A percentile compares a stretch with the other conserved stretches of the same genome.
phyloP scores from a whole-genome alignment of 2,888 invertebrate genomes.

The Drosophila helvetica region DNA sequence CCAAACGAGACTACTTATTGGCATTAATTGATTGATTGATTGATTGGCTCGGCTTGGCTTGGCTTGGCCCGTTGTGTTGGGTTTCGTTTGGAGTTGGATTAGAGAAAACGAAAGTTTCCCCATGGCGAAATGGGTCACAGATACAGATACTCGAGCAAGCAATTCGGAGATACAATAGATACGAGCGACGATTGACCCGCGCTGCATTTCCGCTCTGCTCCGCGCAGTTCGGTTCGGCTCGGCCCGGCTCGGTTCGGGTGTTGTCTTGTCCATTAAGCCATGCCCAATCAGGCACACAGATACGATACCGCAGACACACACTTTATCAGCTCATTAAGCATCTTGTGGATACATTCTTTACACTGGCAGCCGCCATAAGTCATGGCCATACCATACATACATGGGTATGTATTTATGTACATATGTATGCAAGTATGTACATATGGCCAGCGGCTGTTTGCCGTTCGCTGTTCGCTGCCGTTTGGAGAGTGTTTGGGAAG shows the following conservation, averaged over 20 bases:
- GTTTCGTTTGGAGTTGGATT: constrained; percentile 52
- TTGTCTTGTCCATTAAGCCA: constrained; percentile 30
- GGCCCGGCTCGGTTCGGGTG: too few relatives aligned
- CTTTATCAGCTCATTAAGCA: constrained; percentile 55
- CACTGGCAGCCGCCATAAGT: constrained; percentile 51
- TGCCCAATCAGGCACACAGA: constrained; percentile 60
- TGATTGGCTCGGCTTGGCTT: constrained; percentile 7
- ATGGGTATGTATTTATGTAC: too few relatives aligned
- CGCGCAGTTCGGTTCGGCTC: constrained; percentile 8
- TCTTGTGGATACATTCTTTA: constrained; percentile 36
- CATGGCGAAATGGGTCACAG: constrained; percentile 65
- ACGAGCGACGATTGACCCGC: constrained; percentile 43
- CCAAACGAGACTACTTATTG: constrained; percentile 52
- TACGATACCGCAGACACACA: constrained; percentile 45
- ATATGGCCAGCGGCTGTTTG: constrained; percentile 57
- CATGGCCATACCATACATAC: constrained; percentile 45
- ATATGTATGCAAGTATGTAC: too few relatives aligned
- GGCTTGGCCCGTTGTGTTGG: constrained; percentile 41
- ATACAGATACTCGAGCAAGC: constrained; percentile 42
- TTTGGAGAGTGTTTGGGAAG: constrained; percentile 64
- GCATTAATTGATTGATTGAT: constrained; percentile 78
- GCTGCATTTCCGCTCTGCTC: constrained; percentile 44
- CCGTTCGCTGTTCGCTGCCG: constrained; percentile 23
- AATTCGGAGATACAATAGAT: constrained; percentile 27
- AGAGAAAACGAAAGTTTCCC: constrained; percentile 68